These are phyloP conservation scores for Ceratosolen solmsi DNA, from an alignment of 1,140 invertebrate genomes.

Conservation along the genomic window DNA sequence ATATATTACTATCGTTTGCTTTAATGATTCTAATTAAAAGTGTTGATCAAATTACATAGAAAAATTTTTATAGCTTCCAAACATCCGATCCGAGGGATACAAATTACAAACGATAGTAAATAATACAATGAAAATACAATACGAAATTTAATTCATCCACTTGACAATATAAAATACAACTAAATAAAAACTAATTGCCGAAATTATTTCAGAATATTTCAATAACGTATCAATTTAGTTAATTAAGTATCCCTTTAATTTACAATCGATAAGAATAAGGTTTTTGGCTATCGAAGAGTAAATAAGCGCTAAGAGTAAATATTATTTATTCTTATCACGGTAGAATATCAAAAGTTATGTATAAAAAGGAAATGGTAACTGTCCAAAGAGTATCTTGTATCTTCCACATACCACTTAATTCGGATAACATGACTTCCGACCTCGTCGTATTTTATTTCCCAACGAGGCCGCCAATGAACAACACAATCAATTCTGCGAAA, in stretches of 20 bases:
- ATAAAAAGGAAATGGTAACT: neutral
- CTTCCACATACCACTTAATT: neutral
- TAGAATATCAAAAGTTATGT: neutral
- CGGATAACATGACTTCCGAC: neutral
- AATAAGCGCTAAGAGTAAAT: neutral
- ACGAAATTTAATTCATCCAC: neutral
- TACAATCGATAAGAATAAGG: too few species aligned
- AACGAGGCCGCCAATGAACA: neutral
- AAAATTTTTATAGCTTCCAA: neutral
- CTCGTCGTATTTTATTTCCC: neutral
- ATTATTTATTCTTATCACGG: neutral
- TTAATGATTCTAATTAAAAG: neutral
- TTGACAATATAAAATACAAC: too few species aligned
- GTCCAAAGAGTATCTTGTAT: neutral
- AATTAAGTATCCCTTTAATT: too few species aligned
- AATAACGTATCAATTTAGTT: too few species aligned
- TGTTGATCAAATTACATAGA: neutral
- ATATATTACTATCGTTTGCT: neutral
- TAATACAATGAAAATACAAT: neutral
- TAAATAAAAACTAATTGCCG: too few species aligned
- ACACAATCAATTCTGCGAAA: slow-evolving; percentile 12
- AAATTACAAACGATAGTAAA: neutral
- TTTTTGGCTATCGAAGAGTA: too few species aligned
- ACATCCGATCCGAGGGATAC: neutral
- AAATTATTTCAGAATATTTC: too few species aligned